Base-by-base conservation (phyloP, 2,888 invertebrate genomes). In the Cryptophagus acutangulus region DNA sequence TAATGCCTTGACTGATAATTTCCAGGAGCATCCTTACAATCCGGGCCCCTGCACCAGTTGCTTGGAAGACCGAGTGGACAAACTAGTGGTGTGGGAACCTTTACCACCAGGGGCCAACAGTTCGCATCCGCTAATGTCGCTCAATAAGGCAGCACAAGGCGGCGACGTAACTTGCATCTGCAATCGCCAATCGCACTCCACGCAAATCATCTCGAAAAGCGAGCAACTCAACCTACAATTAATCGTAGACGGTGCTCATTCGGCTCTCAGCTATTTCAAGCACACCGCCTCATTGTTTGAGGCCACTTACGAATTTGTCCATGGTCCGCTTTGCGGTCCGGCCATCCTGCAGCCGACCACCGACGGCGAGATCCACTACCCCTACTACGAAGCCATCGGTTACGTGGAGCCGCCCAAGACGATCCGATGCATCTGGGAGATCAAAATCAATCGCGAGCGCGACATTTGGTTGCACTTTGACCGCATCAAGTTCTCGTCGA, bases 381-480 rank as follows among this genome's bases (percentile, higher is more conserved):
- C 90, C 0, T 86, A 84, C 60, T 80, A 87, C 63, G 88, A 88
- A 65, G 87, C 88, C 0, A 71, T 89, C 33, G 70, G 81, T 1
- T 79, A 78, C 48, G 78, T 78, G 4, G 79, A 80, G 62, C 79
- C 79, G 6, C 79, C 79, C n/a, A 80, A 79, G 54, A 72, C 74
- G 18, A 83, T 84, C 50, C 74, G 67, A 24, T 69, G 68, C 52
- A 67, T 69, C 10, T 69, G 68, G 69, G 67, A 68, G 45, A 72
- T 90, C 29, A 80, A 82, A 51, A 87, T 90, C 8, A 87, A 87
- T 52, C 79, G 82, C 30, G 88, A 89, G 43, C 74, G 89, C 44
- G 91, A 92, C 63, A 77, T 92, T 14, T 90, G 87, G 84, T 69
- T 92, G 17, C 87, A 89, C 63, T 83, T 91, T 57, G 91, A 91